Percentiles rank a stretch among this genome's conserved stretches.
Conservation (phyloP, 2,888 invertebrate species). For the Bursaphelenchus okinawaensis region DNA sequence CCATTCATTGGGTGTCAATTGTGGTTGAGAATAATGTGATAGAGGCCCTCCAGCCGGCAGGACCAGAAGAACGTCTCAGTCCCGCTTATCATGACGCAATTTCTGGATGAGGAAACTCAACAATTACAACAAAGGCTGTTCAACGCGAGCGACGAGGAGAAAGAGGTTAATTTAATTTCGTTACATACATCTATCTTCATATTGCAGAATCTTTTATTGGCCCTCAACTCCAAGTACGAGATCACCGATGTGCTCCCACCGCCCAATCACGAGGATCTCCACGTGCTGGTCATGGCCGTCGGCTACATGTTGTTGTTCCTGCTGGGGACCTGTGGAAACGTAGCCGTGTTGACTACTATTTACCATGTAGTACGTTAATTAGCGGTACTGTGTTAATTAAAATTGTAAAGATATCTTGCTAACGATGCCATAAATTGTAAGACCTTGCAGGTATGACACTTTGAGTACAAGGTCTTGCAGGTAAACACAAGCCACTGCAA, state of each 20-base stretch:
- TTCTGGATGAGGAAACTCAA: constrained; percentile 1
- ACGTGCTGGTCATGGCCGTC: constrained; percentile 49
- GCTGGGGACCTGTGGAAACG: constrained; percentile 54
- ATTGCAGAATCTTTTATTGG: constrained; percentile 19
- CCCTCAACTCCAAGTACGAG: constrained; percentile 22
- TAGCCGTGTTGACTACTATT: constrained; percentile 52
- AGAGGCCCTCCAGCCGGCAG: not conserved
- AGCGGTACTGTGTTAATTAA: no score
- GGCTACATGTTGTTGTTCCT: constrained; percentile 51
- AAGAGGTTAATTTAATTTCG: constrained; percentile 6
- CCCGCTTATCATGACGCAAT: not conserved
- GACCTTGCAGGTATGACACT: no score
- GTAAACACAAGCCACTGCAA: no score
- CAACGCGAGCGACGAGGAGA: constrained; percentile 10
- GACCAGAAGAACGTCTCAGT: not conserved
- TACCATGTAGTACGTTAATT: constrained; percentile 45
- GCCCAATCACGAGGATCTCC: constrained; percentile 34
- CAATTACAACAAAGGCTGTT: constrained; percentile 7
- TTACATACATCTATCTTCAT: not conserved
- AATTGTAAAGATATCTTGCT: no score
- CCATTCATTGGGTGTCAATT: not conserved
- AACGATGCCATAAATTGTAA: no score
- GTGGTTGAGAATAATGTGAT: not conserved
- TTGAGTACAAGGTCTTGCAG: no score
- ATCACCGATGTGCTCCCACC: constrained; percentile 52